These are phyloP conservation scores for Nymphicus hollandicus DNA, from an alignment of 2,113 vertebrate genomes.

Conservation along the genomic window DNA sequence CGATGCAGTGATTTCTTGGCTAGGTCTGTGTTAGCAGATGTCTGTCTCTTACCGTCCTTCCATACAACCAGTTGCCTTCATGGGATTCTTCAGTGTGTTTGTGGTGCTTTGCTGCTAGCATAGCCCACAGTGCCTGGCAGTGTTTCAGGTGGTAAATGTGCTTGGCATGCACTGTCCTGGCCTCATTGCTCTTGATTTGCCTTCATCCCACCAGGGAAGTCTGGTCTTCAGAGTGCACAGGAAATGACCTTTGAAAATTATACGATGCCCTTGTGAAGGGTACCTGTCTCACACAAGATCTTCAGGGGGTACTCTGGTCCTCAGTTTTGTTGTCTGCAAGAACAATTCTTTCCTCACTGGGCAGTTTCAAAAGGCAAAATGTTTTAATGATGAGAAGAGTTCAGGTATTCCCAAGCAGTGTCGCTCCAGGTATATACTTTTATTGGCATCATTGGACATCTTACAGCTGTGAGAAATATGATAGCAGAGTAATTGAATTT, in stretches of 20 bases:
- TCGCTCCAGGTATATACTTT: not conserved
- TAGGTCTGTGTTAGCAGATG: not conserved
- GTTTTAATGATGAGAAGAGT: not conserved
- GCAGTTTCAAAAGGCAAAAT: not conserved
- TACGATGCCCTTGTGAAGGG: accelerated
- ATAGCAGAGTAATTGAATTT: not conserved
- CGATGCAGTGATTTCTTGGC: not conserved
- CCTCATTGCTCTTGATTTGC: not conserved
- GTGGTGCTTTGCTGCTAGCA: not conserved
- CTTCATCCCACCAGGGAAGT: accelerated
- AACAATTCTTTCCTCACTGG: not conserved
- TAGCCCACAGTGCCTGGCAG: not conserved
- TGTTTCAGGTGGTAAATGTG: not conserved
- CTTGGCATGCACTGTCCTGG: not conserved
- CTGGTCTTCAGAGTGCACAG: not conserved
- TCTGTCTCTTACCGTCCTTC: not conserved
- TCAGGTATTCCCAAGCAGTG: not conserved
- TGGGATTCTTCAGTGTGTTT: not conserved
- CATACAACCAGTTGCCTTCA: not conserved
- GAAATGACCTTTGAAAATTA: not conserved
- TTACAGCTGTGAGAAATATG: not conserved
- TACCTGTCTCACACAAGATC: not conserved
- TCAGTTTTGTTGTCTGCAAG: not conserved
- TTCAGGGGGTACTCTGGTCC: not conserved
- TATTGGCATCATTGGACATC: not conserved